A percentile compares a stretch with the other conserved stretches of the same genome.
phyloP scores from a whole-genome alignment of 2,797 vertebrate species.

The Sebastes iracundus region DNA sequence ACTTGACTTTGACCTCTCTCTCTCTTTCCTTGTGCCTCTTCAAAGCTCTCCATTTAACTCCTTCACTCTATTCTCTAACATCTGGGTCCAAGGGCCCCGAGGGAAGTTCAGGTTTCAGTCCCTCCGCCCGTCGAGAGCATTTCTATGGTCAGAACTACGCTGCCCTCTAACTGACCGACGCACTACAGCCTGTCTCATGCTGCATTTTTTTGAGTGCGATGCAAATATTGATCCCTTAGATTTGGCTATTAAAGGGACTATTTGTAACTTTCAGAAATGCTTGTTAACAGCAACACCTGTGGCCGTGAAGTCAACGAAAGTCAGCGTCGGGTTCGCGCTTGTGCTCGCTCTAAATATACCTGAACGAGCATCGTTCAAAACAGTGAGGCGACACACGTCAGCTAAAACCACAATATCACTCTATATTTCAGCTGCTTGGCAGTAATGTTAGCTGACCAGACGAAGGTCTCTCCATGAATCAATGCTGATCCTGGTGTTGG shows the following conservation, averaged over 20 bases:
- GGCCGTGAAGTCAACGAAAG: fast-evolving
- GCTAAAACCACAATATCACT: no score
- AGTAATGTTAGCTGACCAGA: no score
- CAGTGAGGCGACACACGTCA: no score
- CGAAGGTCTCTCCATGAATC: no score
- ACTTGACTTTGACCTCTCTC: neutral
- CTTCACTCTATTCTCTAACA: neutral
- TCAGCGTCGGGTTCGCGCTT: no score
- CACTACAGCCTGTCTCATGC: neutral
- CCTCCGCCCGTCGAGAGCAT: neutral
- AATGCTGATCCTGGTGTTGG: no score
- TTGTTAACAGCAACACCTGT: no score
- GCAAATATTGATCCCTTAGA: neutral
- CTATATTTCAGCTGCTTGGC: no score
- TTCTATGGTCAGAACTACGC: neutral
- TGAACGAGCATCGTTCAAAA: no score
- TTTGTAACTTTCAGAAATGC: no score
- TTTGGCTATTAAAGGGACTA: neutral
- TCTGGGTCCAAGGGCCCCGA: neutral
- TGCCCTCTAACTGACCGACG: neutral
- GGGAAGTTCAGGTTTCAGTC: conserved; percentile 13
- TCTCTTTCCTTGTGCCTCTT: neutral
- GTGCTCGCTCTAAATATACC: fast-evolving
- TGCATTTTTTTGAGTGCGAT: neutral
- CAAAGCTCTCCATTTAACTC: neutral